Evolutionary conservation across 92 coral and sea anemone species (phyloP), one percentile per base, ranked within the genome.

Genomic region (Micromussa lordhowensis): DNA sequence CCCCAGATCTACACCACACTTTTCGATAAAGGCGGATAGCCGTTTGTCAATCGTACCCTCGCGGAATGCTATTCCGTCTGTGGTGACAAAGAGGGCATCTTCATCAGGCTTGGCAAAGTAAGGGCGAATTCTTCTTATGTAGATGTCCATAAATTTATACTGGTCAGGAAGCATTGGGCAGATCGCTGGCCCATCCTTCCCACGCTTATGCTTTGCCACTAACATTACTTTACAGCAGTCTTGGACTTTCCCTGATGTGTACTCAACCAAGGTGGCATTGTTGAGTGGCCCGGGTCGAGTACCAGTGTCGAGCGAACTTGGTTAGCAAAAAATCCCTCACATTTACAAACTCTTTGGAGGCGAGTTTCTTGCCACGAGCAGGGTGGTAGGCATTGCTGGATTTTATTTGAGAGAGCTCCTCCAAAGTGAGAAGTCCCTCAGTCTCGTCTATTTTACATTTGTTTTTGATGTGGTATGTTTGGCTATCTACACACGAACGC

Each of bases 111-210:
- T 58, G 9, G 78, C 86, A 7, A 68, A 14, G 19, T 83, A 10
- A 7, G 86, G 86, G 1, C 78, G 53, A 40, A 83, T 35, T 5
- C 40, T 13, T 28, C 12, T 22, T 0, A 82, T 44, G 18, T 68
- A 82, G 2, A 22, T 24, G 1, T 26, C 64, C 86, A 83, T 69
- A 7, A 68, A 22, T 16, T 44, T 32, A 10, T 68, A 54, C 21
- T 44, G 40, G 1, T 83, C 86, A 0, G 22, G 59, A 10, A 32
- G 18, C 78, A 68, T 68, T 4, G 55, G 36, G 26, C 36, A 30
- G 10, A 83, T 83, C 4, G 86, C 86, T 1, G 86, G 86, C 0
- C 86, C 86, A 38, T 69, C 86, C 32, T 83, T 69, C 0, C 68
- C 35, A 0, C 86, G 36, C 57, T 83, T 83, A 30, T 68, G 86